Evolutionary conservation across 2,797 vertebrate species (phyloP).

Genomic region (Sebastes minor): DNA sequence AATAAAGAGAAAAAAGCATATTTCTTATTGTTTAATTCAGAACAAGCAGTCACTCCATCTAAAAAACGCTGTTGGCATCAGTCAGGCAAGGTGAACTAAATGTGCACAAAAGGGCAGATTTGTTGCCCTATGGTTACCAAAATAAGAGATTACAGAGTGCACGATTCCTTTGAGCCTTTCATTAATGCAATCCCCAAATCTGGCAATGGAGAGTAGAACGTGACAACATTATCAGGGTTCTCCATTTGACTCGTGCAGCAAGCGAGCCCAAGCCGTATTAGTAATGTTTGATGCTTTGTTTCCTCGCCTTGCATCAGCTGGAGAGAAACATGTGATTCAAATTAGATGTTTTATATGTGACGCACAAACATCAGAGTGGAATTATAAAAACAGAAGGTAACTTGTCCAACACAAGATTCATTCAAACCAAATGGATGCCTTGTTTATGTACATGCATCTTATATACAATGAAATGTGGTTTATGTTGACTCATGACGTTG

Average conservation of each 20-base stretch:
- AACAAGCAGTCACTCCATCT: background rate
- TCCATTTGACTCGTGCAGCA: slow-evolving; percentile 4
- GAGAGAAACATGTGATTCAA: background rate
- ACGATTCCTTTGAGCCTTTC: slow-evolving; percentile 31
- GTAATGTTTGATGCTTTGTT: slow-evolving; percentile 38
- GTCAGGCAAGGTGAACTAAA: background rate
- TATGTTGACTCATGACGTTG: background rate
- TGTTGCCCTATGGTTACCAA: slow-evolving; percentile 21
- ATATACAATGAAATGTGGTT: background rate
- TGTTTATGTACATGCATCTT: background rate
- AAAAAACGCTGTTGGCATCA: background rate
- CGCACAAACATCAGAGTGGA: background rate
- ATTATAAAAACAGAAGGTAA: background rate
- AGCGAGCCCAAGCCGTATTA: slow-evolving; percentile 1
- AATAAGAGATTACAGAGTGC: slow-evolving; percentile 38
- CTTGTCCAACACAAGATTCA: background rate
- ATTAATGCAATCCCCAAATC: slow-evolving; percentile 42
- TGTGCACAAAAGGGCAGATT: slow-evolving; percentile 2
- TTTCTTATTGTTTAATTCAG: slow-evolving; percentile 12
- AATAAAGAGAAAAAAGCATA: slow-evolving; percentile 52
- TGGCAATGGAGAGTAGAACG: slow-evolving; percentile 38
- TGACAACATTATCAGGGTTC: slow-evolving; percentile 29
- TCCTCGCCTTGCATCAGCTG: slow-evolving; percentile 32
- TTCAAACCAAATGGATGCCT: background rate
- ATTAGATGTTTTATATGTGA: background rate